These are phyloP conservation scores for Proales similis DNA, from an alignment of 1,140 invertebrate genomes.

Conservation along the genomic window DNA sequence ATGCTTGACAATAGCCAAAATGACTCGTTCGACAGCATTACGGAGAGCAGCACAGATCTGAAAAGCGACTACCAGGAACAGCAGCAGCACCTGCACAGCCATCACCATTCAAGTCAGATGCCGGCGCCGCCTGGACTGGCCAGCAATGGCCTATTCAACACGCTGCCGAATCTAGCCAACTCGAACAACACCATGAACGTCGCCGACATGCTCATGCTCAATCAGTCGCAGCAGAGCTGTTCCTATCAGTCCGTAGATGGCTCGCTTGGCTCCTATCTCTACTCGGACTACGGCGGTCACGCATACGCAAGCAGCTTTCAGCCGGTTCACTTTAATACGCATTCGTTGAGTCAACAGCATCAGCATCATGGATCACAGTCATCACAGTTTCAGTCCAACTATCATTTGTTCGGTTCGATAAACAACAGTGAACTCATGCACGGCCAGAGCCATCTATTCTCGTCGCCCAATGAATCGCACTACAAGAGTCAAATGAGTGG, in stretches of 20 bases:
- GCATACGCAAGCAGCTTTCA: too few species aligned
- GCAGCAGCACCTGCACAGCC: slow-evolving; percentile 1
- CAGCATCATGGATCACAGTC: too few species aligned
- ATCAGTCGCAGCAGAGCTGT: slow-evolving; percentile 1
- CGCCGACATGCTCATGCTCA: not conserved
- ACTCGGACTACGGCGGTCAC: too few species aligned
- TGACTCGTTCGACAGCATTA: slow-evolving; percentile 33
- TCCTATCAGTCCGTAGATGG: too few species aligned
- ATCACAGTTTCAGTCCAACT: too few species aligned
- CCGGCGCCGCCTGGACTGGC: not conserved
- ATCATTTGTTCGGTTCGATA: too few species aligned
- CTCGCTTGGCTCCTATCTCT: too few species aligned
- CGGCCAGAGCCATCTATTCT: not conserved
- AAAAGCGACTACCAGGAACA: not conserved
- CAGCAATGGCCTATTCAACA: not conserved
- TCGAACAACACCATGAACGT: not conserved
- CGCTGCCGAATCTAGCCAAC: not conserved
- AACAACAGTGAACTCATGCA: not conserved
- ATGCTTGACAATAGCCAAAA: slow-evolving; percentile 33
- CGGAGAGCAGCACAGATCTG: slow-evolving; percentile 21
- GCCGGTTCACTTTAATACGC: too few species aligned
- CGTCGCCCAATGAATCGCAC: not conserved
- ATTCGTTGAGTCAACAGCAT: too few species aligned
- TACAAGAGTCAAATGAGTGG: not conserved
- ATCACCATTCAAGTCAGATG: not conserved